Evolutionary conservation across 2,113 vertebrate species (phyloP).

Genomic region (Phocoena phocoena): DNA sequence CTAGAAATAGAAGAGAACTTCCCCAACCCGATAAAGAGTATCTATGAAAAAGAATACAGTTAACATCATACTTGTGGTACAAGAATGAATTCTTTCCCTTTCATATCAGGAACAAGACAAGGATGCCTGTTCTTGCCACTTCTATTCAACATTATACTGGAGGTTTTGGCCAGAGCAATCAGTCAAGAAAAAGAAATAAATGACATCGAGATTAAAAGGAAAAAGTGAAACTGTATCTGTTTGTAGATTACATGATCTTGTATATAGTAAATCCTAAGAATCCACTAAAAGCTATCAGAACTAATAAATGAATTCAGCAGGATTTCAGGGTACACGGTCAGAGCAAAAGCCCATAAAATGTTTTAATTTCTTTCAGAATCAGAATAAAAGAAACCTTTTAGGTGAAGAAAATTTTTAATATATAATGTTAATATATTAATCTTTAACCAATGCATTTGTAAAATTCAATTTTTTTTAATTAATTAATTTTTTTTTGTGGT

Average conservation of each 20-base stretch:
- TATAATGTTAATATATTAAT: background rate
- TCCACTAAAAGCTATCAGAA: background rate
- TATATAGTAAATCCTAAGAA: background rate
- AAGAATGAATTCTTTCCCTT: background rate
- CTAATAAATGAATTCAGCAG: background rate
- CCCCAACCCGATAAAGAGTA: background rate
- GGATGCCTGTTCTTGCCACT: background rate
- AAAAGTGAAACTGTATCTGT: background rate
- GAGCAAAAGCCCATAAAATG: background rate
- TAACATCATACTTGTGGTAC: background rate
- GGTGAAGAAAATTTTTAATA: background rate
- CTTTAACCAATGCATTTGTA: background rate
- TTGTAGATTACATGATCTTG: background rate
- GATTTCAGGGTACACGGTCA: background rate
- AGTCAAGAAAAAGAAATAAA: too few relatives aligned
- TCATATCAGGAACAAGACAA: too few relatives aligned
- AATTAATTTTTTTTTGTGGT: background rate
- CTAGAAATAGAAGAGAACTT: background rate
- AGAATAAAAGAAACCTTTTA: background rate
- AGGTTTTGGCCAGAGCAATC: too few relatives aligned
- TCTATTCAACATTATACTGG: background rate
- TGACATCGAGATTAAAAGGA: too few relatives aligned
- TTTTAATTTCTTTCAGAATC: conserved; percentile 20
- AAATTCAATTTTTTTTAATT: background rate
- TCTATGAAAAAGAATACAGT: background rate